phyloP scores from a whole-genome alignment of 92 coral and sea anemone genomes.

The Hydrozoanthus gracilis region DNA sequence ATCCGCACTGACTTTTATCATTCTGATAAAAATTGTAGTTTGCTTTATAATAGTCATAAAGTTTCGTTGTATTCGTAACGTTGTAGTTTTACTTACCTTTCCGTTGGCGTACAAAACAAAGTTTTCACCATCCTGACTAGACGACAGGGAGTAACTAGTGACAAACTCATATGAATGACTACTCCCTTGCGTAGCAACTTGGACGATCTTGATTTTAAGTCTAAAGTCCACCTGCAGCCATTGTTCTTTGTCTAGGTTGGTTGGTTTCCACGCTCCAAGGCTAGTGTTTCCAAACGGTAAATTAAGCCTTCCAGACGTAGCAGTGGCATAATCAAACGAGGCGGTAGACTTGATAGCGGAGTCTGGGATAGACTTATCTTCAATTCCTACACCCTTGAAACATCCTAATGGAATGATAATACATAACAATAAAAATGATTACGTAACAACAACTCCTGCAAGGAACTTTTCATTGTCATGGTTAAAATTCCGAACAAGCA shows the following conservation, averaged over 20 bases:
- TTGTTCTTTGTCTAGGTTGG: neutral
- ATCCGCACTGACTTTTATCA: too few species aligned
- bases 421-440: too few species aligned
- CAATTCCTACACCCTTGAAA: neutral
- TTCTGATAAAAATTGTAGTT: too few species aligned
- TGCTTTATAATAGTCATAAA: too few species aligned
- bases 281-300: neutral
- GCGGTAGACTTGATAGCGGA: conserved; percentile 1
- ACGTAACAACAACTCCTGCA: neutral
- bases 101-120: neutral
- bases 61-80: neutral
- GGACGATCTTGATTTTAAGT: neutral
- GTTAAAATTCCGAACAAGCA: too few species aligned
- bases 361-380: conserved; percentile 3
- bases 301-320: neutral
- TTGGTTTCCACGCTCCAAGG: conserved; percentile 2
- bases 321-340: neutral
- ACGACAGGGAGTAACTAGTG: neutral
- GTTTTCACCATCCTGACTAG: neutral
- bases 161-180: neutral
- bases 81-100: neutral
- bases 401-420: neutral
- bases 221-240: conserved; percentile 14
- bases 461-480: too few species aligned
- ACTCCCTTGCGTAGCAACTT: conserved; percentile 4